Evolutionary conservation across 2,888 invertebrate genomes (phyloP), one percentile per base, ranked within the genome.

Genomic region (Diarsia rubi): DNA sequence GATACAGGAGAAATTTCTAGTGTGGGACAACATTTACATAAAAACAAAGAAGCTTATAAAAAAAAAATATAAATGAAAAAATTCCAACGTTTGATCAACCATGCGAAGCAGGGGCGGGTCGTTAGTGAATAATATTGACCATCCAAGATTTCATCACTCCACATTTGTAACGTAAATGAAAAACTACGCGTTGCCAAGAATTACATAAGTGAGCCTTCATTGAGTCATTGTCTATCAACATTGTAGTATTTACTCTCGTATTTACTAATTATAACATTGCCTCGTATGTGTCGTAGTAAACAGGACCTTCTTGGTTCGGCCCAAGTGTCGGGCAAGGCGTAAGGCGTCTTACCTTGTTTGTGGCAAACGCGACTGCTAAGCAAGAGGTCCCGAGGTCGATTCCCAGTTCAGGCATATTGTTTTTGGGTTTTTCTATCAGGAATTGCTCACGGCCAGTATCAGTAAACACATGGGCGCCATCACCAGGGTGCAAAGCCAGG

Each of bases 171-270:
- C 54, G n/a, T 75, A 70, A 71, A 79, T 79, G 75, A 79, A 62
- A 71, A 62, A 21, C 42, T 44, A 79, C 42, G 37, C 62, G 54
- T 21, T 83, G 83, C 80, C 83, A 60, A 70, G 9, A 57, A 27
- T 75, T 75, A 27, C 62, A 67, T 49, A 74, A 69, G 37, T 57
- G n/a, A 76, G 54, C 71, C 52, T 65, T 81, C 49, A 77, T 69
- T 82, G 68, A 74, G 9, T 9, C 14, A 24, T 49, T 73, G 73
- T 73, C 27, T 69, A 69, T 67, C 65, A 82, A 81, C 65, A 78
- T 27, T 78, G 78, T 75, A 78, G 78, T 82, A 81, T 82, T 78
- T 45, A 47, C 19, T 21, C 54, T n/a, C 24, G 45, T 79, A 44
- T 44, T 42, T 49, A 44, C 47, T 27, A 66, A 66, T 75, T 42